phyloP scores from a whole-genome alignment of 2,888 invertebrate species.

The Mystacides longicornis region DNA sequence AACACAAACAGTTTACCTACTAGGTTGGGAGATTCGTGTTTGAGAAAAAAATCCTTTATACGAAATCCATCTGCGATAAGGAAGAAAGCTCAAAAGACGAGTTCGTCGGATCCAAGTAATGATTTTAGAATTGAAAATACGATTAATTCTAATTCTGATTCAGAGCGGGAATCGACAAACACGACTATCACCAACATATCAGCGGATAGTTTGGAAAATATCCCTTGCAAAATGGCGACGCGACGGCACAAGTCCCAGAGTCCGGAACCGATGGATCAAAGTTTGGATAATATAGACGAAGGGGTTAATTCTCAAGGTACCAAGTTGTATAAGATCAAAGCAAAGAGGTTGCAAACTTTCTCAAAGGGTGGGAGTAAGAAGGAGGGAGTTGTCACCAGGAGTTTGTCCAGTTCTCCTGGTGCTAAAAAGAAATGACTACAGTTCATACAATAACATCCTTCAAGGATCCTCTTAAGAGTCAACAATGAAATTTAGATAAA shows the following conservation, averaged over 20 bases:
- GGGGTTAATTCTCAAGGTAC: slow-evolving; percentile 45
- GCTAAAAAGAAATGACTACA: slow-evolving; percentile 46
- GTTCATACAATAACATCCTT: slow-evolving; percentile 4
- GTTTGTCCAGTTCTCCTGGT: slow-evolving; percentile 39
- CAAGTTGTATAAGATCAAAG: slow-evolving; percentile 46
- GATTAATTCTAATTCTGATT: slow-evolving; percentile 34
- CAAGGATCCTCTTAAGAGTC: too few species aligned
- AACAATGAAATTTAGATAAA: too few species aligned
- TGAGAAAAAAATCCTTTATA: slow-evolving; percentile 36
- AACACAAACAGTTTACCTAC: slow-evolving; percentile 17
- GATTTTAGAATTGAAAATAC: slow-evolving; percentile 27
- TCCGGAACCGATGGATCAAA: slow-evolving; percentile 44
- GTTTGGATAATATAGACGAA: slow-evolving; percentile 43
- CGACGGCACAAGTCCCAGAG: slow-evolving; percentile 44
- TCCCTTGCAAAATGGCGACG: slow-evolving; percentile 35
- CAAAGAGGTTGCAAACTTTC: slow-evolving; percentile 39
- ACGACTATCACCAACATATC: slow-evolving; percentile 47
- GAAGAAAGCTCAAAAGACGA: slow-evolving; percentile 37
- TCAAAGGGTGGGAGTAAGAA: slow-evolving; percentile 38
- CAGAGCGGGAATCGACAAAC: slow-evolving; percentile 45
- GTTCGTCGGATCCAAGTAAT: slow-evolving; percentile 44
- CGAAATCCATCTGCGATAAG: slow-evolving; percentile 32
- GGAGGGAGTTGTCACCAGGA: slow-evolving; percentile 44
- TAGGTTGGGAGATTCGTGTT: slow-evolving; percentile 7
- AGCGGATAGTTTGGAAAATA: slow-evolving; percentile 41